A percentile compares a stretch with the other conserved stretches of the same genome.
phyloP scores from a whole-genome alignment of 2,888 invertebrate species.

The Oligia strigilis region DNA sequence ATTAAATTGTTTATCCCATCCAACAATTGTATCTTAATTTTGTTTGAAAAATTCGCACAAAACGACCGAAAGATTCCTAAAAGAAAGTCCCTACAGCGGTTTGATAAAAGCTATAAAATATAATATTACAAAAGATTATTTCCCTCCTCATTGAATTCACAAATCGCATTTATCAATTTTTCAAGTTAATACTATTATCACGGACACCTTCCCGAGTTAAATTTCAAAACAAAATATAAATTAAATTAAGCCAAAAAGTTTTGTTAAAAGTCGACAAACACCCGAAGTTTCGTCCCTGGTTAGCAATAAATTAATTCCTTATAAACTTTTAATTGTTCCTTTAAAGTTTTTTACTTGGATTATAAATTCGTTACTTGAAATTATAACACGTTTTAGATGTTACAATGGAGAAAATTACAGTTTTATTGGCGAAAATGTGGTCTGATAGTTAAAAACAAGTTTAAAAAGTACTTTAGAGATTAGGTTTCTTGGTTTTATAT shows the following conservation, averaged over 20 bases:
- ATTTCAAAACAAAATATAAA: slow-evolving; percentile 61
- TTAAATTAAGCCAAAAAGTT: slow-evolving; percentile 62
- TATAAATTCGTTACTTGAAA: slow-evolving; percentile 46
- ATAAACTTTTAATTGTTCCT: slow-evolving; percentile 66
- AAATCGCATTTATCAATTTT: slow-evolving; percentile 48
- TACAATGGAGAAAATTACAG: slow-evolving; percentile 10
- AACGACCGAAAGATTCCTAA: neutral
- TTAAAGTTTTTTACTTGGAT: slow-evolving; percentile 49
- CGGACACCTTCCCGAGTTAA: slow-evolving; percentile 46
- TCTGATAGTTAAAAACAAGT: slow-evolving; percentile 4
- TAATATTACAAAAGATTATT: slow-evolving; percentile 1
- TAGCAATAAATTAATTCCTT: slow-evolving; percentile 61
- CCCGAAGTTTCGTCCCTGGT: slow-evolving; percentile 50
- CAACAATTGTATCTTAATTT: neutral
- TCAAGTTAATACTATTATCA: slow-evolving; percentile 37
- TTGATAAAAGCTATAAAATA: neutral
- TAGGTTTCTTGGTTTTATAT: neutral
- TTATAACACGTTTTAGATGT: slow-evolving; percentile 33
- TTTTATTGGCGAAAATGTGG: slow-evolving; percentile 7
- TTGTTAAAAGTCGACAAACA: slow-evolving; percentile 54
- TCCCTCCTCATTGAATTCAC: slow-evolving; percentile 19
- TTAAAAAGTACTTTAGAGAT: neutral
- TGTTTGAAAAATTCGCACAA: neutral
- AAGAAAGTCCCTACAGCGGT: neutral
- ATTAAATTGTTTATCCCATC: neutral